phyloP scores from a whole-genome alignment of 2,888 invertebrate species.

The Cecidostiba fungosa region DNA sequence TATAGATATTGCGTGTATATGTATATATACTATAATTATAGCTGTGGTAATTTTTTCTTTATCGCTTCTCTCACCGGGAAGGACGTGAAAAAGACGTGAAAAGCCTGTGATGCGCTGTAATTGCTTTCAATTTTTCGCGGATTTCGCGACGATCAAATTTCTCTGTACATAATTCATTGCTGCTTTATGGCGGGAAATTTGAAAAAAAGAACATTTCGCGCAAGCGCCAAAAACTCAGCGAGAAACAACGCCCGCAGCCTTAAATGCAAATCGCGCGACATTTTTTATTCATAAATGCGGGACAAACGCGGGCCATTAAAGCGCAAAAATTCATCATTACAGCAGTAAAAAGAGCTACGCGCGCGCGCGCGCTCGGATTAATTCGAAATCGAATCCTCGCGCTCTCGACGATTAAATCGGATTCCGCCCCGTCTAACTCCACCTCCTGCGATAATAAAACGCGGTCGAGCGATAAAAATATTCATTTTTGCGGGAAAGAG shows the following conservation, averaged over 20 bases:
- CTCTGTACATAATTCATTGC: background rate
- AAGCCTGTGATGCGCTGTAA: background rate
- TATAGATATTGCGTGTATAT: constrained; percentile 7
- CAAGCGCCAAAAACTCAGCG: background rate
- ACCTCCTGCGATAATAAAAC: constrained; percentile 1
- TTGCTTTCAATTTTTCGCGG: background rate
- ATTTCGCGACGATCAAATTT: background rate
- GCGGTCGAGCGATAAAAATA: constrained; percentile 8
- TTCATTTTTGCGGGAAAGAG: constrained; percentile 3
- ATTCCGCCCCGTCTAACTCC: background rate
- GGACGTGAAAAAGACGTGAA: background rate
- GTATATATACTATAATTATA: background rate
- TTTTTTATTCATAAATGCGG: constrained; percentile 3
- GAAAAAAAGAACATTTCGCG: background rate
- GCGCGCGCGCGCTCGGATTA: background rate
- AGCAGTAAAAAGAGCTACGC: background rate
- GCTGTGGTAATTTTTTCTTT: background rate
- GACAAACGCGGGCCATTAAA: background rate
- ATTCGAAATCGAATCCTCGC: constrained; percentile 9
- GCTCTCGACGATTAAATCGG: background rate
- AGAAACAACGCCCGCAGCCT: background rate
- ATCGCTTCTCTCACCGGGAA: background rate
- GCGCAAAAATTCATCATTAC: constrained; percentile 5
- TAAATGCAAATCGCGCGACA: background rate
- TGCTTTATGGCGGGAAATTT: background rate